Base-by-base conservation (phyloP, 2,113 vertebrate species). In the Thamnophis sirtalis region DNA sequence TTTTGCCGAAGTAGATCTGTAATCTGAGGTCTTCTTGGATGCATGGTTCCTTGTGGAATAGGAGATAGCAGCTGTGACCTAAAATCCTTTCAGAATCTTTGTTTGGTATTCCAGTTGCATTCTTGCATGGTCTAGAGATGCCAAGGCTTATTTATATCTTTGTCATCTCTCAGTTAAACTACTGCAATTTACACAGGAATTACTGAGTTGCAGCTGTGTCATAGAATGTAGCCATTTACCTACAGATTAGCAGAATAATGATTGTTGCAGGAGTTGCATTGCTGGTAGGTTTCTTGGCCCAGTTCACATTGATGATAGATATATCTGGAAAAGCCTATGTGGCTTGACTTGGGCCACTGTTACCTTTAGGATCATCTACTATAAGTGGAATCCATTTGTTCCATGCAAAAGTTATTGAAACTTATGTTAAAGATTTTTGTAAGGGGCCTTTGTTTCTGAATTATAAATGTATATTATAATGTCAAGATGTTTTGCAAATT, bases 381-480 rank as follows among this genome's bases (percentile, higher is more conserved):
- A 6, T 5, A 86, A 86, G 7, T 53, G 15, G 26, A 73, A 33
- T 73, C 68, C n/a, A 33, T n/a, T 73, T 73, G n/a, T 73, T 73
- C n/a, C 6, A 38, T 94, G 90, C 92, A 93, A 93, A 89, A 92
- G 43, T 93, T 89, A 91, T 86, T 56, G 84, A 90, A 92, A 92
- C 84, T 94, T 26, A 87, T 91, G 93, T 94, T 95, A 86, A 94
- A 94, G 87, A 95, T 92, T 84, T 94, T 73, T 94, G 88, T 94
- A 49, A 95, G 93, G 92, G n/a, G 88, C 17, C 88, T 94, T 93
- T 94, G 53, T 80, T 92, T 93, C 91, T 93, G 90, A 95, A 93
- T 84, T 49, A 84, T 51, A 50, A n/a, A 94, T 91, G 55, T 84
- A 84, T 17, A 90, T 33, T 60, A 19, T 1, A 26, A 84, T 60